Evolutionary conservation across 1,140 invertebrate species (phyloP).

Genomic region (Manduca sexta): DNA sequence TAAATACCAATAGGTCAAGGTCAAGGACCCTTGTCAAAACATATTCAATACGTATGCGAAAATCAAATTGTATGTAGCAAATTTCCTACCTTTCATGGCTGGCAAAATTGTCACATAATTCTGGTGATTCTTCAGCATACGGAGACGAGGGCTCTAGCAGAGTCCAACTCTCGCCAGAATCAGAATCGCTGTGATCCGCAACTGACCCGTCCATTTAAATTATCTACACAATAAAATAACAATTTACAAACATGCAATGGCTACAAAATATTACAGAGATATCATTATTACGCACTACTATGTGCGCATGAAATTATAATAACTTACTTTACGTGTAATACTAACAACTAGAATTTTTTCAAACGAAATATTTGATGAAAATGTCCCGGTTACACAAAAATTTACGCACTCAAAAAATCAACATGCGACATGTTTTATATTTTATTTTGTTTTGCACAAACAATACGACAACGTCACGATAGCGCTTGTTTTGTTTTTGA

Average conservation of each 20-base stretch:
- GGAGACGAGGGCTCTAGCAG: constrained; percentile 37
- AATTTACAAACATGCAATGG: background rate
- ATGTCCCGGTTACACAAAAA: constrained; percentile 32
- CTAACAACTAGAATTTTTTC: constrained; percentile 19
- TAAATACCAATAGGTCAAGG: background rate
- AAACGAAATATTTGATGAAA: constrained; percentile 12
- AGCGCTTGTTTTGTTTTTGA: constrained; percentile 37
- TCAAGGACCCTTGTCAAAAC: too few species aligned
- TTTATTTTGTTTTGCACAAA: constrained; percentile 27
- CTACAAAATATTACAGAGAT: background rate
- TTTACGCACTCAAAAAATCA: constrained; percentile 29
- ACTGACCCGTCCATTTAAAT: constrained; percentile 48
- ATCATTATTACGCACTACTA: constrained; percentile 2
- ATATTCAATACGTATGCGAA: too few species aligned
- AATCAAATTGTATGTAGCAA: too few species aligned
- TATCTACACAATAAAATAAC: constrained; percentile 5
- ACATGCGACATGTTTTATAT: constrained; percentile 31
- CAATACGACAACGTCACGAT: constrained; percentile 19
- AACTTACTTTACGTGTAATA: constrained; percentile 24
- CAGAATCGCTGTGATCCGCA: constrained; percentile 58
- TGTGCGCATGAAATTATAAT: constrained; percentile 15
- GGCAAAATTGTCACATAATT: too few species aligned
- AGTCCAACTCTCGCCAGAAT: constrained; percentile 65
- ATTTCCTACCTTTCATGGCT: too few species aligned
- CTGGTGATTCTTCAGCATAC: constrained; percentile 33